Base-by-base conservation (phyloP, 2,888 invertebrate genomes). In the Drosophila subsilvestris region DNA sequence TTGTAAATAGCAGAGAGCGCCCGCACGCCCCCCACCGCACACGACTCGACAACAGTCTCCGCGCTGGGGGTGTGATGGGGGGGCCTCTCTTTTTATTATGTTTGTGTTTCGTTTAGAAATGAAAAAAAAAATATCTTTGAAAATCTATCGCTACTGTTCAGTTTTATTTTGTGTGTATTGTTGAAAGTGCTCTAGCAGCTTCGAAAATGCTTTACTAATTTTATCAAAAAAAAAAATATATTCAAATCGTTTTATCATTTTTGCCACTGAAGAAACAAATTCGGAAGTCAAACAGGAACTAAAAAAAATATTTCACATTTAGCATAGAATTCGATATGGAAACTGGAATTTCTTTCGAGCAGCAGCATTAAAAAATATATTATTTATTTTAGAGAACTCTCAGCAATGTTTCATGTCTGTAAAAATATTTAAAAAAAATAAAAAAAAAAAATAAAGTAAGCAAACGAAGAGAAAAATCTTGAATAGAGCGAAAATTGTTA, bases 221-320 rank as follows among this genome's bases (percentile, higher is more conserved):
- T 81, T 73, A 78, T 74, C 62, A 59, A 37, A 37, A 37, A 37
- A 6, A 14, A 1, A 6, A 37, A 37, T 0, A 37, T 37, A n/a
- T 37, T 14, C 37, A 37, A 37, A 57, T 67, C 45, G 54, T 63
- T 77, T 74, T 76, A 44, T 63, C 58, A 59, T 67, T 59, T 67
- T 75, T 78, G 62, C 65, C 74, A 74, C 68, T 71, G 67, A 77
- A 62, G 69, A 89, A 89, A 86, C 90, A 90, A 90, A 90, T 90
- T 90, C 90, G 90, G 90, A 80, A 76, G 57, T 67, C 68, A 90
- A 84, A 89, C 90, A 90, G 90, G 90, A 80, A 88, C 63, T 63
- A 50, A 58, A 66, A 73, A 66, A 73, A 74, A 74, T 63, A 74
- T 71, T 76, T 73, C 75, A 67, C 76, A 77, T 56, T 22, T 80